Evolutionary conservation across 92 coral and sea anemone species (phyloP), one percentile per base, ranked within the genome.

Genomic region (Phenganax subtilis): DNA sequence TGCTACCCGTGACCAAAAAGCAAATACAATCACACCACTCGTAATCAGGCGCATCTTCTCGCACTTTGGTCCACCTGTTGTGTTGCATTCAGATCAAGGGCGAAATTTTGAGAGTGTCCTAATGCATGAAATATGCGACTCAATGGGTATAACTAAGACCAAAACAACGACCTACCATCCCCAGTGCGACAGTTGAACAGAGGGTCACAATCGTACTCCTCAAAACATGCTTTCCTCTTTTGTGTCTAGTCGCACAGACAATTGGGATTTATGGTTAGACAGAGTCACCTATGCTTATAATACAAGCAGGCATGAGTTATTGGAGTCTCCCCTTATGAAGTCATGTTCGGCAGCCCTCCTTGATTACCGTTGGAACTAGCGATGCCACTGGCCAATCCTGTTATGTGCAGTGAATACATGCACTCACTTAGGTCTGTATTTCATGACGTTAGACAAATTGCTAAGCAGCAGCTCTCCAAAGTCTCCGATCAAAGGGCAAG

Each of bases 291-390:
- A 28, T 17, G 72, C 72, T 7, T 67, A 67, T 17, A 67, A 67
- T 53, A 28, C 72, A 28, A 28, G 37, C 51, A 53, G 72, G 25
- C 25, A 20, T 20, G 25, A 20, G 25, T 20, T 20, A 20, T 20
- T 20, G 82, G 80, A 44, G 54, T 88, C 8, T 81, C 88, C 5
- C 88, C 88, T 6, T 14, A 44, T 0, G 75, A 81, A 15, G 25
- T 20, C 25, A 20, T 20, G 25, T 20, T 20, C 25, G 25, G 25
- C 25, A 20, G 25, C 25, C 25, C 86, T 81, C 61, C 85, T 82
- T 57, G 88, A 85, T 57, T 86, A 63, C 62, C 87, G 84, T 68
- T 88, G 58, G 88, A 82, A 17, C 51, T 88, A 71, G 88, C 85
- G 75, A 17, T 85, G 56, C 84, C 90, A 15, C 82, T 82, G 25